These are phyloP conservation scores for Oppia nitens DNA, from an alignment of 1,140 invertebrate genomes.

Conservation along the genomic window DNA sequence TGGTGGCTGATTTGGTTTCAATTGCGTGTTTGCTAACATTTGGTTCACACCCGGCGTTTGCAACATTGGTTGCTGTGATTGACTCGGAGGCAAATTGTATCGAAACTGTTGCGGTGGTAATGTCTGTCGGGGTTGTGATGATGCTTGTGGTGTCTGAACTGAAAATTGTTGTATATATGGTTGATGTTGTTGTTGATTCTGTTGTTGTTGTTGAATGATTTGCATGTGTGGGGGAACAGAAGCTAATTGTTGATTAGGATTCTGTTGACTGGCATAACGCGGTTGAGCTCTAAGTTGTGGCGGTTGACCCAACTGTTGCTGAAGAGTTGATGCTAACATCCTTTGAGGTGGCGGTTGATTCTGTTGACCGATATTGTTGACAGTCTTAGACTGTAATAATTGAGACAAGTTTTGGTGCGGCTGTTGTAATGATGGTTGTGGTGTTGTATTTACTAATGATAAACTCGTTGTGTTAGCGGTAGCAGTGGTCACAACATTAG, in stretches of 20 bases:
- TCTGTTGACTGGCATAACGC: conserved; percentile 10
- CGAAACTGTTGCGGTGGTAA: conserved; percentile 3
- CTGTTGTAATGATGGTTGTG: conserved; percentile 6
- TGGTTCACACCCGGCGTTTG: not conserved
- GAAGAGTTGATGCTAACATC: conserved; percentile 11
- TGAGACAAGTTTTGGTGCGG: conserved; percentile 8
- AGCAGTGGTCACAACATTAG: conserved; percentile 1
- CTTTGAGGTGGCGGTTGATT: not conserved
- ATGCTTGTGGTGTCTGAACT: conserved; percentile 4
- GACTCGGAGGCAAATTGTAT: conserved; percentile 9
- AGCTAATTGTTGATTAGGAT: conserved; percentile 1
- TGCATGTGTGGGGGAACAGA: conserved; percentile 5
- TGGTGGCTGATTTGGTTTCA: not conserved
- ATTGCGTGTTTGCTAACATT: not conserved
- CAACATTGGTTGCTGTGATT: not conserved
- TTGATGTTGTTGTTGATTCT: conserved; percentile 17
- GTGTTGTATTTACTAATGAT: conserved; percentile 6
- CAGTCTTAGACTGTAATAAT: not conserved
- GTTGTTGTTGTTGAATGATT: conserved; percentile 11
- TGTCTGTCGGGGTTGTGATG: conserved; percentile 4
- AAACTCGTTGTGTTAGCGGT: conserved; percentile 5
- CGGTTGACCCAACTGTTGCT: conserved; percentile 14
- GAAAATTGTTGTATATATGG: conserved; percentile 13
- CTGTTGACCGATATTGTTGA: conserved; percentile 1
- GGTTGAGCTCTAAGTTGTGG: conserved; percentile 13